A percentile compares a stretch with the other conserved stretches of the same genome.
phyloP scores from a whole-genome alignment of 2,888 invertebrate species.

The Mamestra brassicae region DNA sequence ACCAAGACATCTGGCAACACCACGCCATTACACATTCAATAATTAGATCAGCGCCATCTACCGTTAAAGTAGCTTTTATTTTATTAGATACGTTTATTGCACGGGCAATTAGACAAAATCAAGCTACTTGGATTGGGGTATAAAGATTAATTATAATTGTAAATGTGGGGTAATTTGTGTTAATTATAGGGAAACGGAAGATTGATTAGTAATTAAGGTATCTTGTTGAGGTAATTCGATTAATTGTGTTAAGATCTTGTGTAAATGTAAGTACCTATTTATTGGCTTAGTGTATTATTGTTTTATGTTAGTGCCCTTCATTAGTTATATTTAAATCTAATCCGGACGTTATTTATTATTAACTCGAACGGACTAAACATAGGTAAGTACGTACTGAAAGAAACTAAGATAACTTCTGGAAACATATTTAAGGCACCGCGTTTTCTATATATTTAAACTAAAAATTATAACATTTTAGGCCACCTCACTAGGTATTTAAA shows the following conservation, averaged over 20 bases:
- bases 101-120: conserved; percentile 61
- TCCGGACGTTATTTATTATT: not conserved
- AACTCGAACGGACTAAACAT: not conserved
- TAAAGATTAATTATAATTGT: conserved; percentile 49
- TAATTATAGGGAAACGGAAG: conserved; percentile 39
- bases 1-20: not conserved
- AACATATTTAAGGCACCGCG: too few relatives aligned
- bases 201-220: conserved; percentile 33
- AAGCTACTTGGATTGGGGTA: conserved; percentile 27
- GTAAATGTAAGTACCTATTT: not conserved
- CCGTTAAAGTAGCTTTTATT: conserved; percentile 46
- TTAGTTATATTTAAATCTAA: not conserved
- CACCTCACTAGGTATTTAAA: too few relatives aligned
- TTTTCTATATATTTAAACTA: too few relatives aligned
- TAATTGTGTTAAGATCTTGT: conserved; percentile 17
- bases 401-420: not conserved
- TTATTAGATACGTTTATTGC: conserved; percentile 17
- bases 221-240: conserved; percentile 23
- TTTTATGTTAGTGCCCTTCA: not conserved
- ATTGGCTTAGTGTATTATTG: conserved; percentile 6
- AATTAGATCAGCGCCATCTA: conserved; percentile 57
- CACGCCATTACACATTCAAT: not conserved
- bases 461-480: too few relatives aligned
- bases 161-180: conserved; percentile 33
- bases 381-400: not conserved